These are phyloP conservation scores for Cephalopholis sonnerati DNA, from an alignment of 2,113 vertebrate species.

Conservation along the genomic window DNA sequence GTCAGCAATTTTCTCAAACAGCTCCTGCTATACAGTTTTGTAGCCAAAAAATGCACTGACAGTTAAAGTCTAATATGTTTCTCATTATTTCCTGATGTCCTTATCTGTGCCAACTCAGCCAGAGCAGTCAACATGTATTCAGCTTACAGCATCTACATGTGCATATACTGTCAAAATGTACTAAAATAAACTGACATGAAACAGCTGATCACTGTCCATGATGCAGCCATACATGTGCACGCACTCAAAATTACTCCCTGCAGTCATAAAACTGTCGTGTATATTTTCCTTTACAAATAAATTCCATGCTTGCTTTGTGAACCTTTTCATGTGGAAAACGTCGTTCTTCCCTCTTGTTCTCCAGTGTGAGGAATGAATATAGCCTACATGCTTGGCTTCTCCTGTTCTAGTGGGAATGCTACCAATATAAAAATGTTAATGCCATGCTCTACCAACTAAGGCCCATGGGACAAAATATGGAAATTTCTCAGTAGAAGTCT, in stretches of 20 bases:
- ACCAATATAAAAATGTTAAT: constrained; percentile 74
- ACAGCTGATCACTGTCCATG: not conserved
- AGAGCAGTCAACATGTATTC: not conserved
- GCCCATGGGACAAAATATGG: constrained; percentile 68
- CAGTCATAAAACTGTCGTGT: not conserved
- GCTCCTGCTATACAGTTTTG: constrained; percentile 20
- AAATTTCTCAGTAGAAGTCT: constrained; percentile 61
- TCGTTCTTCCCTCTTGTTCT: not conserved
- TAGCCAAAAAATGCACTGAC: not conserved
- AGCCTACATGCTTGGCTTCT: constrained; percentile 51
- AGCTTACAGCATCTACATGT: not conserved
- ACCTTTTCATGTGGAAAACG: constrained; percentile 29
- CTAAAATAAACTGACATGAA: not conserved
- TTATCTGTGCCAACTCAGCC: not conserved
- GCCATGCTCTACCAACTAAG: constrained; percentile 53
- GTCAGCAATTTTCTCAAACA: constrained; percentile 34
- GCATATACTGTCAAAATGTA: not conserved
- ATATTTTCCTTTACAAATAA: constrained; percentile 11
- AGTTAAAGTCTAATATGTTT: not conserved
- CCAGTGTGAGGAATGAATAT: constrained; percentile 37
- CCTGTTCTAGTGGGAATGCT: constrained; percentile 59
- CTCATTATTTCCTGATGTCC: constrained; percentile 14
- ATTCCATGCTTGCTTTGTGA: constrained; percentile 13
- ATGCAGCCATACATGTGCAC: not conserved
- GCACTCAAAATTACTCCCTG: not conserved